Conservation (phyloP, 2,888 invertebrate species). For the Celastrina argiolus region DNA sequence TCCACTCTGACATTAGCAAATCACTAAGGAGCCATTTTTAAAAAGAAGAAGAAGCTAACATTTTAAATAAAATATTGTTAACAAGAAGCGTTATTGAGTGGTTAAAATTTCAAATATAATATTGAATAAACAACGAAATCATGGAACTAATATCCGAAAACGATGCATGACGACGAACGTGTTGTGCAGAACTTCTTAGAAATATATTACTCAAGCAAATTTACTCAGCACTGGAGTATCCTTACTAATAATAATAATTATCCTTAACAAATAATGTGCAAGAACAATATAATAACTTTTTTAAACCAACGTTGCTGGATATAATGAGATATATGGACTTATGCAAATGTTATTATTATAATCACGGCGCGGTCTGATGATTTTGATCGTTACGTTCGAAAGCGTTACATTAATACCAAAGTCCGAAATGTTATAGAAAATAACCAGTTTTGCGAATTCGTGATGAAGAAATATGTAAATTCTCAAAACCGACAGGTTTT, state of each 20-base stretch:
- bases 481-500: slow-evolving; percentile 13
- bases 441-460: slow-evolving; percentile 14
- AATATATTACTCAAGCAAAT: neutral
- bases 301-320: neutral
- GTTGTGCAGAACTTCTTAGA: neutral
- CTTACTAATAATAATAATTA: neutral
- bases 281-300: neutral
- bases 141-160: neutral
- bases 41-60: too few species aligned
- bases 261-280: neutral
- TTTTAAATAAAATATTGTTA: too few species aligned
- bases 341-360: neutral
- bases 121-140: neutral
- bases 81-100: too few species aligned
- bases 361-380: neutral
- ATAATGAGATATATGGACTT: neutral
- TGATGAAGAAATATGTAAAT: slow-evolving; percentile 14
- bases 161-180: neutral
- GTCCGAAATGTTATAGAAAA: slow-evolving; percentile 4
- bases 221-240: neutral
- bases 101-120: too few species aligned
- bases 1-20: too few species aligned
- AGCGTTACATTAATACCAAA: neutral
- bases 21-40: too few species aligned
- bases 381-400: neutral